Evolutionary conservation across 1,140 invertebrate species (phyloP).

Genomic region (Hyles vespertilio): DNA sequence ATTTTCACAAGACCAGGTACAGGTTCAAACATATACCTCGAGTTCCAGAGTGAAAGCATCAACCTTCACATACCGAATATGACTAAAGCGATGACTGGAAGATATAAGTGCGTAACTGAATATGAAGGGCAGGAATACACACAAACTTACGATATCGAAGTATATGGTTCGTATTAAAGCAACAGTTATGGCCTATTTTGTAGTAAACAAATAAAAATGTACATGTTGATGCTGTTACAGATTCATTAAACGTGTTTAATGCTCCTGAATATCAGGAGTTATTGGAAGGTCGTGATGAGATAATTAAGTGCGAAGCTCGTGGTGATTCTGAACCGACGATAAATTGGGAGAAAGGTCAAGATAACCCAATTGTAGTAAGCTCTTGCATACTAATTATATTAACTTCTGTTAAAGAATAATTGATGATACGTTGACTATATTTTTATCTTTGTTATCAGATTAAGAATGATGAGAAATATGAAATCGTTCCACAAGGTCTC

Average conservation of each 20-base stretch:
- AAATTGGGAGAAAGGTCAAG: conserved; percentile 28
- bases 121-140: conserved; percentile 33
- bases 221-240: conserved; percentile 20
- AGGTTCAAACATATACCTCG: conserved; percentile 45
- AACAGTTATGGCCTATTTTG: conserved; percentile 1
- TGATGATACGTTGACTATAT: too few relatives aligned
- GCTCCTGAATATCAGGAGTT: conserved; percentile 40
- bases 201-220: background rate
- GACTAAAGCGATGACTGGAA: conserved; percentile 43
- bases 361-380: conserved; percentile 4
- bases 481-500: conserved; percentile 36
- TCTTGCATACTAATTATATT: background rate
- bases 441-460: conserved; percentile 29
- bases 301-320: conserved; percentile 45
- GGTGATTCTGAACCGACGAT: conserved; percentile 37
- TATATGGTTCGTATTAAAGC: conserved; percentile 38
- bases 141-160: conserved; percentile 35
- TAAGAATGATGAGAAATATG: conserved; percentile 44
- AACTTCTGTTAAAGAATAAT: too few relatives aligned
- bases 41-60: conserved; percentile 7
- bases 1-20: conserved; percentile 68
- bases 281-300: conserved; percentile 34
- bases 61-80: conserved; percentile 36
- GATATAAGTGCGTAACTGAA: conserved; percentile 47
- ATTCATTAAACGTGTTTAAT: conserved; percentile 47